Base-by-base conservation (phyloP, 1,140 invertebrate species). In the Chironomus tepperi region DNA sequence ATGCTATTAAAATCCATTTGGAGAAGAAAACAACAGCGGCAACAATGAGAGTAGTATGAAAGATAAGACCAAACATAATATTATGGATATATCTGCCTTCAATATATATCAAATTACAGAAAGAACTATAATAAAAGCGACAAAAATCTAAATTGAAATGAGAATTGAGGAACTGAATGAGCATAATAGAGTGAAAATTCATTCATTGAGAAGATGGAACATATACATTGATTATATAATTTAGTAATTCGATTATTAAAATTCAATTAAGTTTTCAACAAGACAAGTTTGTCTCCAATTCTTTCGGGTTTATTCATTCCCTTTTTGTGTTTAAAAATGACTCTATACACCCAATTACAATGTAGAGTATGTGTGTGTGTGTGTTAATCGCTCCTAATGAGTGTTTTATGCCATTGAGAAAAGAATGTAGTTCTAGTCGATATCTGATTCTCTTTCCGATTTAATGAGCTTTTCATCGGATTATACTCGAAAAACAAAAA, bases 51-150 rank as follows among this genome's bases (percentile, higher is more conserved):
- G n/a, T 57, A 57, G 15, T 15, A 57, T 5, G 12, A 57, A 57
- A n/a, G 47, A 57, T 57, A 57, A 57, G 24, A 34, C 24, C 24
- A 34, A 34, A 34, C 24, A 34, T 57, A 57, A n/a, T 15, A 12
- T 57, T n/a, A n/a, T 57, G 47, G 12, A n/a, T 57, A 57, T n/a
- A n/a, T 57, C 12, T 57, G 47, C 47, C 43, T 57, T 57, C 47
- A 57, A 57, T 57, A 57, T 70, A 70, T 70, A 70, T 70, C 65
- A 70, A 70, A 70, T 70, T 70, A 70, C 65, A 10, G 65, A 67
- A 67, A 67, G 16, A 67, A 8, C 18, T 10, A 12, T 57, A n/a
- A 57, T 57, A n/a, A n/a, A 7, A 70, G 65, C 47, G 47, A 70
- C 65, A 70, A 19, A 70, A 70, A 70, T 19, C 19, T 70, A 21